Conservation (phyloP, 1,140 invertebrate genomes). For the honey bee (Apis mellifera) region DNA sequence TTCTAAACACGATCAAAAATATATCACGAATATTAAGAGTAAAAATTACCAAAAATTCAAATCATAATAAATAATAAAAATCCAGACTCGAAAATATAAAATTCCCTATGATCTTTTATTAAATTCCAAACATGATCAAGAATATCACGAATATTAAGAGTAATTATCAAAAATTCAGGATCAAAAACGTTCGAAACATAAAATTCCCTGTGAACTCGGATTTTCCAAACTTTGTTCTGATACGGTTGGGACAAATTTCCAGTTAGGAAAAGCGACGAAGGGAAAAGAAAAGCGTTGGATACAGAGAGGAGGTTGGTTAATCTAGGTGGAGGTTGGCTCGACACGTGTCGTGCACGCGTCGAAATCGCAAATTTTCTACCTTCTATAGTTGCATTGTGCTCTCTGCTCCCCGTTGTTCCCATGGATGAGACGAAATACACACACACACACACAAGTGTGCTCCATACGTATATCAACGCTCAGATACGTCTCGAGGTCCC, state of each 20-base stretch:
- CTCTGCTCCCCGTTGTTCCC: conserved; percentile 33
- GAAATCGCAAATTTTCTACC: conserved; percentile 53
- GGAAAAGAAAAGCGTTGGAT: conserved; percentile 26
- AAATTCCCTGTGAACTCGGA: not conserved
- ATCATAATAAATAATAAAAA: too few relatives aligned
- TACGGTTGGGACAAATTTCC: not conserved
- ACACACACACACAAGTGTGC: too few relatives aligned
- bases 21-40: too few relatives aligned
- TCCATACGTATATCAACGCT: not conserved
- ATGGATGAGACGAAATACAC: conserved; percentile 31
- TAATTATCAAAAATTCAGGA: too few relatives aligned
- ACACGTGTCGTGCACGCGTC: conserved; percentile 49
- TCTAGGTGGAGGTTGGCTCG: conserved; percentile 27
- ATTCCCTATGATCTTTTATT: too few relatives aligned
- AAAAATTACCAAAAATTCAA: too few relatives aligned
- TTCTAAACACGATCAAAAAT: too few relatives aligned
- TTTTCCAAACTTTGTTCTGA: too few relatives aligned
- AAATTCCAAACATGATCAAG: too few relatives aligned
- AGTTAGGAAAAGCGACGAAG: conserved; percentile 11
- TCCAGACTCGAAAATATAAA: too few relatives aligned
- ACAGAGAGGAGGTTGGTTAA: conserved; percentile 33
- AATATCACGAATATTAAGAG: too few relatives aligned
- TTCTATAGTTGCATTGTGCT: conserved; percentile 43
- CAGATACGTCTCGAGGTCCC: conserved; percentile 1
- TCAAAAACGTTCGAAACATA: not conserved